Evolutionary conservation across 2,888 invertebrate genomes (phyloP).

Genomic region (Drosophila buzzatii): DNA sequence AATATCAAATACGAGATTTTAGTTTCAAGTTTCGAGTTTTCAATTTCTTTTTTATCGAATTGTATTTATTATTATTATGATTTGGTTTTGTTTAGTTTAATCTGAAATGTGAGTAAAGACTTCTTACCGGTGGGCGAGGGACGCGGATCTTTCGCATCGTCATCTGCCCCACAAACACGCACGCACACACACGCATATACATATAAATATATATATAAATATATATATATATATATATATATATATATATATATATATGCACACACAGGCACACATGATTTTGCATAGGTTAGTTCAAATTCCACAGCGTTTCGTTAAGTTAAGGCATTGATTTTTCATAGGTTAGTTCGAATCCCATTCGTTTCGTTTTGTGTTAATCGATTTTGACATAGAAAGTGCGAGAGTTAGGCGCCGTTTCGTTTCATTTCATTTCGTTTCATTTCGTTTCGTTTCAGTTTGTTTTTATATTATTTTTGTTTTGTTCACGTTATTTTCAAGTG

Average conservation of each 20-base stretch:
- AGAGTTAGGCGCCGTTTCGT: constrained; percentile 1
- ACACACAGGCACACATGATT: not conserved
- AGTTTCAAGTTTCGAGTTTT: constrained; percentile 21
- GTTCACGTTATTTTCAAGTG: constrained; percentile 23
- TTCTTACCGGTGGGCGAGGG: constrained; percentile 80
- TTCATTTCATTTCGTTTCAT: not conserved
- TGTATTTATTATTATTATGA: too few relatives aligned
- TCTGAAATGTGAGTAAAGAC: constrained; percentile 8
- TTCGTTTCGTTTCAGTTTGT: constrained; percentile 34
- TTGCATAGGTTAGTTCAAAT: constrained; percentile 10
- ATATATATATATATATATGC: too few relatives aligned
- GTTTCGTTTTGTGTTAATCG: constrained; percentile 3
- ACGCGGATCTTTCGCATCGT: constrained; percentile 79
- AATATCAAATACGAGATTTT: constrained; percentile 20
- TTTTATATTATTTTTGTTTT: not conserved
- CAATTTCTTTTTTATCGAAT: not conserved
- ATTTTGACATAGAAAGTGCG: not conserved
- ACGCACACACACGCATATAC: not conserved
- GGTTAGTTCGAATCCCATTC: constrained; percentile 8
- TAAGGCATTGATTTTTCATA: constrained; percentile 1
- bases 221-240: not conserved
- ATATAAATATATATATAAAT: not conserved
- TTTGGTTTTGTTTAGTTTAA: not conserved
- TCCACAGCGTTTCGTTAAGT: constrained; percentile 10
- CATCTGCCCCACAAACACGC: constrained; percentile 59